Base-by-base conservation (phyloP, 1,140 invertebrate species). In the Drosophila littoralis region DNA sequence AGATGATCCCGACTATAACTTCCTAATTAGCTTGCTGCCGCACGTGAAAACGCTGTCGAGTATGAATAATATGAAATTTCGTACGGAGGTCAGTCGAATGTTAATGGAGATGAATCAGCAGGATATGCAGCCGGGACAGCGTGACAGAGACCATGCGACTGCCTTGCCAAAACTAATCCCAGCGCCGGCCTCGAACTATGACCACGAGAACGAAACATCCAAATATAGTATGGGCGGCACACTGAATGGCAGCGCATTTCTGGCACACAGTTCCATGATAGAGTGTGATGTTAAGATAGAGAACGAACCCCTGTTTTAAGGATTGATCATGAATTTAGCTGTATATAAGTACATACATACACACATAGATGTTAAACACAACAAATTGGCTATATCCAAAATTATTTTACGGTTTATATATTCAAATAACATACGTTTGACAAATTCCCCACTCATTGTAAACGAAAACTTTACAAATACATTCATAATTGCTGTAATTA, bases 231-330 rank as follows among this genome's bases (percentile, higher is more conserved):
- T 46, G 55, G 17, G 42, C n/a, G 60, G 33, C 40, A 42, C 67
- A 52, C 33, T 38, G 1, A 66, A 67, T 33, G 69, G 38, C 12
- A 51, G 40, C 10, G 7, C 22, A 7, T 75, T 46, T 40, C 33
- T 75, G 2, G 64, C 42, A 6, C 68, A 89, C 8, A 76, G 71
- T 22, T 80, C 79, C 1, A 60, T 75, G 35, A 51, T 89, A 15
- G 84, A 89, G 45, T 89, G 85, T 32, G 84, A 89, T 58, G 85
- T 89, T 43, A 89, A 89, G 40, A 89, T 89, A 54, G 84, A 89
- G 57, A 89, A 89, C 51, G 84, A 89, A 12, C 48, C 77, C 15
- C 7, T 89, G 33, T 38, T 66, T 40, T 88, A 65, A 48, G 55
- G 38, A 43, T 15, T 22, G 10, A 8, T 15, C 22, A 42, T 13